Conservation (phyloP, 2,797 vertebrate species). For the Microctenopoma lineatum region DNA sequence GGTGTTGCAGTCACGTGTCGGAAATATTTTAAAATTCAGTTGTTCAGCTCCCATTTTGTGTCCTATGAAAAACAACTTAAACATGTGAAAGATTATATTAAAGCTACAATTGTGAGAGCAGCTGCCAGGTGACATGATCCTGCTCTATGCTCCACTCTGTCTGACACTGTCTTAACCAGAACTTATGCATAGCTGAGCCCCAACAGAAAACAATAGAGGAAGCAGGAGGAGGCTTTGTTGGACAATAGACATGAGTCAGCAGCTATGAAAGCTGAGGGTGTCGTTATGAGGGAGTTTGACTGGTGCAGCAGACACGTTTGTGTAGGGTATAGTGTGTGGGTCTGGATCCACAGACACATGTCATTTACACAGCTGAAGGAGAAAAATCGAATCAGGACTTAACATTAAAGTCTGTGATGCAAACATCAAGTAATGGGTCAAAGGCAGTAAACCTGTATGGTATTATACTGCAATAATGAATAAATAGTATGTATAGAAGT, state of each 20-base stretch:
- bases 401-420: too few species aligned
- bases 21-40: conserved; percentile 13
- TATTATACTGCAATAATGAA: too few species aligned
- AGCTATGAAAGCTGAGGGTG: conserved; percentile 26
- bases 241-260: background rate
- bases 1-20: background rate
- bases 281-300: conserved; percentile 17
- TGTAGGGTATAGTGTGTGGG: too few species aligned
- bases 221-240: conserved; percentile 39
- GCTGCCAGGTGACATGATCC: background rate
- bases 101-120: too few species aligned
- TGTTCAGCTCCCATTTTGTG: background rate
- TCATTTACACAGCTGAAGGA: too few species aligned
- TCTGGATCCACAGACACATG: too few species aligned
- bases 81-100: too few species aligned
- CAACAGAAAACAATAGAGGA: conserved; percentile 41
- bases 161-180: conserved; percentile 13
- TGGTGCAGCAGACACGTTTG: background rate
- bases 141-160: conserved; percentile 16
- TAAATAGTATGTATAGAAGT: too few species aligned
- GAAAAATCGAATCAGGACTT: too few species aligned
- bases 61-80: too few species aligned
- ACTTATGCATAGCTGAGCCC: conserved; percentile 25
- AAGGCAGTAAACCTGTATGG: too few species aligned
- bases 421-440: too few species aligned